Evolutionary conservation across 2,113 vertebrate genomes (phyloP).

Genomic region (Crotalus horridus): DNA sequence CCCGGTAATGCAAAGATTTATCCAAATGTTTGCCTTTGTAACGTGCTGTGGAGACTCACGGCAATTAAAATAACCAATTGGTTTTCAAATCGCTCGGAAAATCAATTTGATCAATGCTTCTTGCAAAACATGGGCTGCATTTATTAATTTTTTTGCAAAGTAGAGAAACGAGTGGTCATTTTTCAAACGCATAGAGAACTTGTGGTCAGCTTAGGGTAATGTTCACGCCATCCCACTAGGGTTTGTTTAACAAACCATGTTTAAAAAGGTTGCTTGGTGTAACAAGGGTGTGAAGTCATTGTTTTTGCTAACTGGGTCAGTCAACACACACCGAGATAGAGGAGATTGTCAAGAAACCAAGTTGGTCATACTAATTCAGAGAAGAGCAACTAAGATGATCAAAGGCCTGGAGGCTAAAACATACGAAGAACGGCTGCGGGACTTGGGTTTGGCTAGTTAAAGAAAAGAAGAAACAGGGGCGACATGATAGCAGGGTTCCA

Average conservation of each 20-base stretch:
- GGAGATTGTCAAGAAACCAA: background rate
- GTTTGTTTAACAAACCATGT: background rate
- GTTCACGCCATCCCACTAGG: background rate
- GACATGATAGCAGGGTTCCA: too few relatives aligned
- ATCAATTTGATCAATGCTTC: background rate
- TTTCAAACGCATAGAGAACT: background rate
- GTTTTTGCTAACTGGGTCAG: background rate
- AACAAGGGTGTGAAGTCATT: background rate
- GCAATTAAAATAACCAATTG: background rate
- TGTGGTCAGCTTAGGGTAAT: background rate
- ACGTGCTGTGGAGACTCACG: background rate
- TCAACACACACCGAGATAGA: background rate
- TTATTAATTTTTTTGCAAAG: background rate
- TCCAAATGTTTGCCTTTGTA: rapidly evolving
- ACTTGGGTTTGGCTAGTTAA: too few relatives aligned
- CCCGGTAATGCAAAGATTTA: background rate
- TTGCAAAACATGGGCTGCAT: background rate
- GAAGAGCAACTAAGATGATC: too few relatives aligned
- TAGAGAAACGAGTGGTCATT: background rate
- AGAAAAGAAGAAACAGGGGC: too few relatives aligned
- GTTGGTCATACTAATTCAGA: background rate
- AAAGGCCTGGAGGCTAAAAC: too few relatives aligned
- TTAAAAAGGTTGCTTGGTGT: background rate
- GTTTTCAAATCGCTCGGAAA: background rate
- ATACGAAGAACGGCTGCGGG: too few relatives aligned